Conservation (phyloP, 2,113 vertebrate species). For the Aphyosemion australe region DNA sequence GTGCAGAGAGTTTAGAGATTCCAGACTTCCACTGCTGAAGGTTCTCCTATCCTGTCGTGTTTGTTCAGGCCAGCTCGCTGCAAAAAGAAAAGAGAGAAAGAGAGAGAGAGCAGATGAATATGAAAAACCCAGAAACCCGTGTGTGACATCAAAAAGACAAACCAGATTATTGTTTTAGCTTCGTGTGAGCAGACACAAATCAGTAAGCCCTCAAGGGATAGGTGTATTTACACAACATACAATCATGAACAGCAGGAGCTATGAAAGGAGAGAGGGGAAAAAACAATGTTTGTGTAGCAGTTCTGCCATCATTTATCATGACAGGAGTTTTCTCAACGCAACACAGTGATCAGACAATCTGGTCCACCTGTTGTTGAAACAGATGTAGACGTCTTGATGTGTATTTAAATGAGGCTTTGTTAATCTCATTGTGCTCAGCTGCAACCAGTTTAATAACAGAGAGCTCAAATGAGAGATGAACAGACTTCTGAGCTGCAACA, state of each 20-base stretch:
- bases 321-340: conserved; percentile 7
- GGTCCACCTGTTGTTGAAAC: conserved; percentile 28
- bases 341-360: conserved; percentile 15
- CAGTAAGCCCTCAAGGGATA: conserved; percentile 36
- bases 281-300: conserved; percentile 31
- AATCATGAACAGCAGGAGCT: conserved; percentile 20
- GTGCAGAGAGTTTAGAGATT: conserved; percentile 56
- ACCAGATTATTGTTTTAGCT: conserved; percentile 55
- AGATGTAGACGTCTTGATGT: conserved; percentile 8
- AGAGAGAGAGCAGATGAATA: conserved; percentile 31
- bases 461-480: conserved; percentile 5
- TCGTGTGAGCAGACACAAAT: conserved; percentile 47
- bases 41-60: conserved; percentile 57
- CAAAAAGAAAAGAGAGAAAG: conserved; percentile 3
- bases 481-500: conserved; percentile 14
- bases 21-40: conserved; percentile 29
- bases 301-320: conserved; percentile 14
- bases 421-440: conserved; percentile 6
- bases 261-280: conserved; percentile 2
- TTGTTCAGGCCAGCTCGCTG: conserved; percentile 47
- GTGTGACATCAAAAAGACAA: conserved; percentile 49
- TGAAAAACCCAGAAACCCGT: conserved; percentile 38
- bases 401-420: conserved; percentile 21
- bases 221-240: conserved; percentile 45
- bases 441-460: conserved; percentile 19